phyloP scores from a whole-genome alignment of 2,797 vertebrate species.

The Pristis pectinata region DNA sequence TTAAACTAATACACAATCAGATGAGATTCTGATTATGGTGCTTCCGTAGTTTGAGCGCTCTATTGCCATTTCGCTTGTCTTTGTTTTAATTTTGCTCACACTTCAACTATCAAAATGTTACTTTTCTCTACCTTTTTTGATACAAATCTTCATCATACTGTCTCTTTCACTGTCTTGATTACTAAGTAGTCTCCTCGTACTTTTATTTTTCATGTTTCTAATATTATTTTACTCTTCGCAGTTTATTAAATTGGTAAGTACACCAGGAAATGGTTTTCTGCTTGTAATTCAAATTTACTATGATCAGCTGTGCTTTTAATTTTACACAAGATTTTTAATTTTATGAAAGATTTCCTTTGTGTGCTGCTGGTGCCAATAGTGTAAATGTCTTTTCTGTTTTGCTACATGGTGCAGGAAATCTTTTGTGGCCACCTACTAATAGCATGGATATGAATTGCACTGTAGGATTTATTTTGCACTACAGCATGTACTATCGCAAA shows the following conservation, averaged over 20 bases:
- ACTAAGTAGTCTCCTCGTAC: slow-evolving; percentile 59
- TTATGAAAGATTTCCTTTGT: background rate
- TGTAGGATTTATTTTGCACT: background rate
- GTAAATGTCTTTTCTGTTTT: slow-evolving; percentile 14
- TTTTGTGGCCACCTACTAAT: background rate
- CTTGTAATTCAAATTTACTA: slow-evolving; percentile 41
- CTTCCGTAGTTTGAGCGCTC: background rate
- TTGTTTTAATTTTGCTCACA: background rate
- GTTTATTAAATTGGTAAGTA: slow-evolving; percentile 98
- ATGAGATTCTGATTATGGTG: background rate
- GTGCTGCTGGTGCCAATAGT: background rate
- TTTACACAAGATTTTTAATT: background rate
- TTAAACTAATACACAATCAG: too few relatives aligned
- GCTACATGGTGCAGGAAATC: background rate
- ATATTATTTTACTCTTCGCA: slow-evolving; percentile 69
- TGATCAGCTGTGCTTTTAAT: slow-evolving; percentile 36
- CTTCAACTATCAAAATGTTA: slow-evolving; percentile 23
- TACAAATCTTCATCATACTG: slow-evolving; percentile 41
- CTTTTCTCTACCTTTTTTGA: slow-evolving; percentile 6
- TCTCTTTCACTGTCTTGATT: slow-evolving; percentile 56
- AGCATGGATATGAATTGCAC: slow-evolving; percentile 3
- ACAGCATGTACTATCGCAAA: background rate
- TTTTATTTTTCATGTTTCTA: slow-evolving; percentile 65
- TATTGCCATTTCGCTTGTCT: background rate
- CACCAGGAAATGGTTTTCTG: slow-evolving; percentile 44